Base-by-base conservation (phyloP, 1,140 invertebrate genomes). In the Drosophila saltans region DNA sequence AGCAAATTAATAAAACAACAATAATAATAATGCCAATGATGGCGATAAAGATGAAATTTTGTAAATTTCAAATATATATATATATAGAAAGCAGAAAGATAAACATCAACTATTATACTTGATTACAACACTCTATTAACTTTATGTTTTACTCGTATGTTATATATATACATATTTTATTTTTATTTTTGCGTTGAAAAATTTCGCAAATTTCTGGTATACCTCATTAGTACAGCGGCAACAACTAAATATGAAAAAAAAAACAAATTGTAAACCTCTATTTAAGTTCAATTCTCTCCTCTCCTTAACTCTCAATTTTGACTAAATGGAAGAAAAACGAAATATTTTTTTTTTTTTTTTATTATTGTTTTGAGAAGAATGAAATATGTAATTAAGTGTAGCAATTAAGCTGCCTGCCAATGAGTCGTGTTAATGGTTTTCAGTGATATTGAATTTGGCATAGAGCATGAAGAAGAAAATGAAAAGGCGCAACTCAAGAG, bases 171-270 rank as follows among this genome's bases (percentile, higher is more conserved):
- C 4, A 2, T 30, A 2, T 30, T 30, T 30, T 30, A 30, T 79
- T 72, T 69, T 64, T 68, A 68, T 81, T 83, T 79, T 79, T 40
- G 74, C 74, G 66, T 70, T 81, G 81, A 72, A 85, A 78, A 30
- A 30, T 16, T 69, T 69, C 83, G 78, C 72, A 71, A 74, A 16
- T 16, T 88, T 69, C 82, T 52, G 45, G 73, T 86, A 86, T 86
- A 86, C 83, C 83, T 86, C 83, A 86, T 86, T 88, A 88, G 79
- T 86, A 64, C 75, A 82, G 81, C 81, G 81, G 82, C 83, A 79
- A 88, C 55, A 77, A 88, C 83, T 86, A 88, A 82, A 82, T 88
- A 52, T 52, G 26, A 52, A 52, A 26, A 52, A 52, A 26, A 26
- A 26, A 52, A 52, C 45, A 26, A 52, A 52, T 65, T 65, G 65